phyloP scores from a whole-genome alignment of 2,797 vertebrate species.

The Etheostoma perlongum region DNA sequence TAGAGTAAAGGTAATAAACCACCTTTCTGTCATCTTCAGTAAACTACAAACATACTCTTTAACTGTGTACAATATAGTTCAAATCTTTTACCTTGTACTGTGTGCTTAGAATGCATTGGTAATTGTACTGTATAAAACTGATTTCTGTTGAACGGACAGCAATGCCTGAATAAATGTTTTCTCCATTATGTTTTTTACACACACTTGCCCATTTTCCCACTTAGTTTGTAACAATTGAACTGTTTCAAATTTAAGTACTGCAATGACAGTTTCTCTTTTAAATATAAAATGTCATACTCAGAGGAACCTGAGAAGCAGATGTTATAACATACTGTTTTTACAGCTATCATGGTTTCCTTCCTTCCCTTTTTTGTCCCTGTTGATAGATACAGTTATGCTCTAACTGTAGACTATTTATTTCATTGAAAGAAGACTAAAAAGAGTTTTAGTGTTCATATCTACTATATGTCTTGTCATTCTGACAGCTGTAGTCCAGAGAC shows the following conservation, averaged over 20 bases:
- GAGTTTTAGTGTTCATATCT: slow-evolving; percentile 48
- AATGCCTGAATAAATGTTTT: slow-evolving; percentile 33
- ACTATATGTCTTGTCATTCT: slow-evolving; percentile 53
- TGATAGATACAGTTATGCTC: slow-evolving; percentile 36
- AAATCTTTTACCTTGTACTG: slow-evolving; percentile 34
- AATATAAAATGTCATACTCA: slow-evolving; percentile 54
- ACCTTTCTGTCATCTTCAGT: slow-evolving; percentile 42
- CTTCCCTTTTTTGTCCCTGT: slow-evolving; percentile 27
- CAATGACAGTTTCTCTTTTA: slow-evolving; percentile 71
- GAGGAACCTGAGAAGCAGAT: slow-evolving; percentile 77
- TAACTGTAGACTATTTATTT: slow-evolving; percentile 29
- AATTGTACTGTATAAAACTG: slow-evolving; percentile 49
- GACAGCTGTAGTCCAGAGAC: slow-evolving; percentile 46
- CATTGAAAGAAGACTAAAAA: slow-evolving; percentile 24
- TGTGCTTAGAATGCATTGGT: slow-evolving; percentile 51
- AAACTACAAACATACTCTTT: slow-evolving; percentile 32
- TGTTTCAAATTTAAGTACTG: slow-evolving; percentile 78
- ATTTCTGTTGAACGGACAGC: slow-evolving; percentile 28
- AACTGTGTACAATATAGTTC: slow-evolving; percentile 43
- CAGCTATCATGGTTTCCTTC: slow-evolving; percentile 50
- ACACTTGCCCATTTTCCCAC: slow-evolving; percentile 37
- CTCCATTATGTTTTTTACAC: slow-evolving; percentile 38
- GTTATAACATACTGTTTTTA: slow-evolving; percentile 74
- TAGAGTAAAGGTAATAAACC: slow-evolving; percentile 50
- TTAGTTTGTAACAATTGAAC: slow-evolving; percentile 29